Evolutionary conservation across 2,888 invertebrate genomes (phyloP).

Genomic region (Dilophus febrilis): DNA sequence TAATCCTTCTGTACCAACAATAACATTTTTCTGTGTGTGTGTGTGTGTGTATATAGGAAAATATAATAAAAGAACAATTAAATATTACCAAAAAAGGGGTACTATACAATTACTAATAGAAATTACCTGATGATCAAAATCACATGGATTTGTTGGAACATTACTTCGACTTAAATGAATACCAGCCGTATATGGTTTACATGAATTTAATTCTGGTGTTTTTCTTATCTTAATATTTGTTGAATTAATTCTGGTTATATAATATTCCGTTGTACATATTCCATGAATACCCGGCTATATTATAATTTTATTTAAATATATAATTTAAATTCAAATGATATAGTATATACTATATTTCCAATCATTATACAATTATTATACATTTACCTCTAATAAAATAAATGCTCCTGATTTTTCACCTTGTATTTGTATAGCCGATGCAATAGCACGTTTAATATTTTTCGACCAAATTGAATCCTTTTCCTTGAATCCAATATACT

Average conservation of each 20-base stretch:
- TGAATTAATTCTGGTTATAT: slow-evolving; percentile 18
- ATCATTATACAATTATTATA: neutral
- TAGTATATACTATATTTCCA: neutral
- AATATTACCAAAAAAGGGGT: too few species aligned
- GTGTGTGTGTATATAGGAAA: neutral
- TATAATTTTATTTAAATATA: slow-evolving; percentile 6
- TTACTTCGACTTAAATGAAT: slow-evolving; percentile 28
- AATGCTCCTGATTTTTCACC: slow-evolving; percentile 28
- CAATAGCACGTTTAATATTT: slow-evolving; percentile 49
- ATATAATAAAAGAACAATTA: neutral
- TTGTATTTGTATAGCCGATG: slow-evolving; percentile 45
- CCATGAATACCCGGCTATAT: slow-evolving; percentile 39
- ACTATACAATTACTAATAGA: too few species aligned
- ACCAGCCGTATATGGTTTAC: slow-evolving; percentile 25
- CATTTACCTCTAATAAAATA: slow-evolving; percentile 27
- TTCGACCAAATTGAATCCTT: slow-evolving; percentile 45
- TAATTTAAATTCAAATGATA: neutral
- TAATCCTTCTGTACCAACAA: slow-evolving; percentile 27
- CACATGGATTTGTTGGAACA: slow-evolving; percentile 28
- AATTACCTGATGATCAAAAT: slow-evolving; percentile 24
- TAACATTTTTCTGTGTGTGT: slow-evolving; percentile 21
- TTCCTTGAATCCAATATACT: slow-evolving; percentile 26
- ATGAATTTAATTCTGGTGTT: slow-evolving; percentile 28
- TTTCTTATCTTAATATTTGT: slow-evolving; percentile 23
- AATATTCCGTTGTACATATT: slow-evolving; percentile 34